Evolutionary conservation across 2,113 vertebrate genomes (phyloP).

Genomic region (Anoura caudifer): DNA sequence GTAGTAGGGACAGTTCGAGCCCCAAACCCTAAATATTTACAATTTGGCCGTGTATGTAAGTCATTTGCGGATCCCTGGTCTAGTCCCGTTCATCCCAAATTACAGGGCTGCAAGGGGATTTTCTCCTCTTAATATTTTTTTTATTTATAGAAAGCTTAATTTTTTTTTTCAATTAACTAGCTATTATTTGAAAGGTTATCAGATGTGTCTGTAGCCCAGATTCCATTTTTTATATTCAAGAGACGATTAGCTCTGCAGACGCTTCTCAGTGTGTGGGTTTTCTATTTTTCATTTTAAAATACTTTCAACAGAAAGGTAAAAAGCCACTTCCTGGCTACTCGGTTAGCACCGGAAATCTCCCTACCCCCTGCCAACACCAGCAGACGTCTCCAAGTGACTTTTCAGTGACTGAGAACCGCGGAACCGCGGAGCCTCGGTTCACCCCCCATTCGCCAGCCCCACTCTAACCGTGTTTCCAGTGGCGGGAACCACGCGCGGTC

Average conservation of each 20-base stretch:
- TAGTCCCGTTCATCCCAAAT: neutral
- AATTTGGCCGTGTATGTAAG: neutral
- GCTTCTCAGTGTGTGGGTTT: neutral
- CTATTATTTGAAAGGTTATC: conserved; percentile 33
- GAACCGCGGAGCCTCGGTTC: neutral
- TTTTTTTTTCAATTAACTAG: neutral
- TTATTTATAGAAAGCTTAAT: neutral
- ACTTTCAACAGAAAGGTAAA: neutral
- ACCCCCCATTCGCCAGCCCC: neutral
- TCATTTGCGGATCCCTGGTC: neutral
- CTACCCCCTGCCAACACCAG: neutral
- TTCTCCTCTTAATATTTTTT: neutral
- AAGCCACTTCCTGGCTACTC: neutral
- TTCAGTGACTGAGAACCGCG: neutral
- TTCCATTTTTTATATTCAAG: neutral
- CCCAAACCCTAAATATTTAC: neutral
- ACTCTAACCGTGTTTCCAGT: neutral
- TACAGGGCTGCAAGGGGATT: neutral
- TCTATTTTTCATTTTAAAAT: conserved; percentile 17
- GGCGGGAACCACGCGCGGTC: neutral
- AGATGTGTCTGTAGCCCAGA: neutral
- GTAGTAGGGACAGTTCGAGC: neutral
- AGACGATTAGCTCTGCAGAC: neutral
- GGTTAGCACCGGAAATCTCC: neutral
- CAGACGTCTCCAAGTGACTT: neutral